These are phyloP conservation scores for Leuciscus waleckii DNA, from an alignment of 2,797 vertebrate genomes.

Conservation along the genomic window DNA sequence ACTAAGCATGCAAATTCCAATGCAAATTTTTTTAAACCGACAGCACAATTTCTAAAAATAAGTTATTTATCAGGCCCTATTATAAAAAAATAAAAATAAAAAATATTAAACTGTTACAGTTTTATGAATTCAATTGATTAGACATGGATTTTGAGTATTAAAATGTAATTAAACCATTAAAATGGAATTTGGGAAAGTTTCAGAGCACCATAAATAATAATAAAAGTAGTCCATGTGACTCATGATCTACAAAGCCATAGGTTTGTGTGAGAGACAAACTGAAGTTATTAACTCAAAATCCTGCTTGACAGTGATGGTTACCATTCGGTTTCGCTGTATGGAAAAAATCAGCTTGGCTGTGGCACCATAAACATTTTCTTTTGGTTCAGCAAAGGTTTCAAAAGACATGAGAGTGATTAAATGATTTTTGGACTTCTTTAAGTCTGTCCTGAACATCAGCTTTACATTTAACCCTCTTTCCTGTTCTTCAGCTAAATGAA, in stretches of 20 bases:
- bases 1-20: too few species aligned
- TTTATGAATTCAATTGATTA: neutral
- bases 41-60: too few species aligned
- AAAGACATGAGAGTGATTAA: neutral
- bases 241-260: neutral
- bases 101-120: neutral
- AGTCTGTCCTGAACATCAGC: conserved; percentile 19
- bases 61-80: neutral
- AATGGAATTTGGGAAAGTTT: too few species aligned
- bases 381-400: neutral
- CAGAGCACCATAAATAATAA: too few species aligned
- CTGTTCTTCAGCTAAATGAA: conserved; percentile 37
- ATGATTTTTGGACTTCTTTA: neutral
- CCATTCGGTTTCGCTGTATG: neutral
- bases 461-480: conserved; percentile 43
- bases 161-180: too few species aligned
- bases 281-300: neutral
- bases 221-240: neutral
- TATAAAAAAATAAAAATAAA: neutral
- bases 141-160: neutral
- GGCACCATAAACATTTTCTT: neutral
- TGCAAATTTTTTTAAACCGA: too few species aligned
- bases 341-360: neutral
- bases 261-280: neutral
- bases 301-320: neutral